Evolutionary conservation across 2,888 invertebrate species (phyloP), one percentile per base, ranked within the genome.

Genomic region (Dilophus febrilis): DNA sequence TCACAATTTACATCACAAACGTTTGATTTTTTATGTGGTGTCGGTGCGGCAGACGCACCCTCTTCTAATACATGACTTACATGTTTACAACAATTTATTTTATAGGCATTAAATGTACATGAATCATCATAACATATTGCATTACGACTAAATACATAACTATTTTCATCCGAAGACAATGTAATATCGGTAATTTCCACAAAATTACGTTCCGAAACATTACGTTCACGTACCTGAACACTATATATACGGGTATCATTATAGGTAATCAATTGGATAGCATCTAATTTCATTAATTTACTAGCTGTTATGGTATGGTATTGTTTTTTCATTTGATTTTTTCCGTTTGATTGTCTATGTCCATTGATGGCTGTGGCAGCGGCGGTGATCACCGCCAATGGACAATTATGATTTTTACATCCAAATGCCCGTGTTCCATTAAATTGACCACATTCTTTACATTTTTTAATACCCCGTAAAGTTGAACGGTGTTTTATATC

Each of bases 361-460:
- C n/a, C n/a, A n/a, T n/a, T n/a, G n/a, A n/a, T n/a, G n/a, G n/a
- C n/a, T n/a, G n/a, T n/a, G n/a, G n/a, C n/a, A n/a, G n/a, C n/a
- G n/a, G 14, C n/a, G 3, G 8, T 22, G 8, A 17, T 34, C 31
- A 10, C 26, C 18, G 18, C 28, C 10, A 44, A 31, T n/a, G 72
- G 71, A 54, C 81, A 82, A 12, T 66, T 59, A 53, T 74, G 74
- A 53, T 80, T 81, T 56, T 80, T 80, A 53, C 82, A 81, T 45
- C 69, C 69, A 17, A 71, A 64, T n/a, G 80, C 77, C 40, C 83
- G 64, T 1, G 79, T 80, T 3, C 84, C 84, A 58, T 82, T 85
- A 45, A 72, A 72, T 2, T 71, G 71, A 0, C 79, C 78, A 62
- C 85, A 86, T 51, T 76, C 76, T 1, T 71, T 71, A 53, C 84